These are phyloP conservation scores for Nymphalis polychloros DNA, from an alignment of 2,888 invertebrate genomes.

Conservation along the genomic window DNA sequence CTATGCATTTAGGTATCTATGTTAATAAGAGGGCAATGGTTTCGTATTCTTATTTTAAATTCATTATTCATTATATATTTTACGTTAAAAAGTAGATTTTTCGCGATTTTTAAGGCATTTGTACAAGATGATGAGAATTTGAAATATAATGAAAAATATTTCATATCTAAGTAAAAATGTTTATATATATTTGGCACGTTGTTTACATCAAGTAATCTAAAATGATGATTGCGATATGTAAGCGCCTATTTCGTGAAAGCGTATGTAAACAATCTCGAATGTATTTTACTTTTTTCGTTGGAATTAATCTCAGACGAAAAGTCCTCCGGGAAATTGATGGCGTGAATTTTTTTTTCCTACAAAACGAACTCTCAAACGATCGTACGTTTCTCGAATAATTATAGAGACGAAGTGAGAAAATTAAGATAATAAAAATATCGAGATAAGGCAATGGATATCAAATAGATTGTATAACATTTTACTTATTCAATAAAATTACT, in stretches of 20 bases:
- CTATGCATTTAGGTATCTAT: constrained; percentile 32
- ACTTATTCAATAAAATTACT: not conserved
- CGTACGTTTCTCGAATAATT: constrained; percentile 38
- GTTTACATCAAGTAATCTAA: constrained; percentile 43
- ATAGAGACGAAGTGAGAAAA: constrained; percentile 30
- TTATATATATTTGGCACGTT: constrained; percentile 26
- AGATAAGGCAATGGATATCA: constrained; percentile 20
- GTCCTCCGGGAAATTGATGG: constrained; percentile 41
- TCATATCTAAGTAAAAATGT: not conserved
- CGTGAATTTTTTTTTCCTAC: constrained; percentile 37
- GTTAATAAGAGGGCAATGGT: constrained; percentile 20
- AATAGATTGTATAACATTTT: constrained; percentile 1
- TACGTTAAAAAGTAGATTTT: too few relatives aligned
- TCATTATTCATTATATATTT: too few relatives aligned
- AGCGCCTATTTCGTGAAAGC: constrained; percentile 42
- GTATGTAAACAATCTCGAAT: constrained; percentile 43
- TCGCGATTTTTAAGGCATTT: not conserved
- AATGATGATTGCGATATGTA: constrained; percentile 42
- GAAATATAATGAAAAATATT: constrained; percentile 1
- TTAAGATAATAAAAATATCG: constrained; percentile 24
- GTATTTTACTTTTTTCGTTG: constrained; percentile 37
- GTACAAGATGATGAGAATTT: not conserved
- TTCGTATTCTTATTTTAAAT: too few relatives aligned
- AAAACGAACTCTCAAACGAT: constrained; percentile 36
- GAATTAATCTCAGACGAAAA: constrained; percentile 42